Conservation (phyloP, 2,888 invertebrate genomes). For the Rhimphoctona megacephalus region DNA sequence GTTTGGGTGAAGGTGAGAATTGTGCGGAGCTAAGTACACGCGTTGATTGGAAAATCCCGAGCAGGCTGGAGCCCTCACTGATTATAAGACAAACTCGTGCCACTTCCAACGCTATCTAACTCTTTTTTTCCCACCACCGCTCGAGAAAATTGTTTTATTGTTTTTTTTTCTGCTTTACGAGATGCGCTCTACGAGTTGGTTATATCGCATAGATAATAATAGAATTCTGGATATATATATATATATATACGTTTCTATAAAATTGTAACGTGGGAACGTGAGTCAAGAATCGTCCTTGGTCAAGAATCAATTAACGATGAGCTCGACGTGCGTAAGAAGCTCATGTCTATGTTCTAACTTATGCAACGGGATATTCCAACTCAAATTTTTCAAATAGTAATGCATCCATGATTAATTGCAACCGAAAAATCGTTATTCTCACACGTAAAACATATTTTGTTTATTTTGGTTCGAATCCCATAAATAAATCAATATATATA, state of each 20-base stretch:
- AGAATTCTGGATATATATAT: not conserved
- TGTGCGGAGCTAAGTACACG: constrained; percentile 15
- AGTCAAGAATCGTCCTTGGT: constrained; percentile 61
- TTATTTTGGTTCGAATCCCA: not conserved
- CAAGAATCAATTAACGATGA: constrained; percentile 65
- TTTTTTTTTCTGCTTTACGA: constrained; percentile 25
- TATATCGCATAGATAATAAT: constrained; percentile 36
- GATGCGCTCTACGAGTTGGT: constrained; percentile 32
- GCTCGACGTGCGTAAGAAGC: constrained; percentile 22
- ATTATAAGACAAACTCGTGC: constrained; percentile 52
- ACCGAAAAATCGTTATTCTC: not conserved
- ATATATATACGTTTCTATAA: constrained; percentile 18
- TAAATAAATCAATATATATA: no score
- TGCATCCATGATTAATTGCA: not conserved
- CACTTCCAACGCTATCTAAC: constrained; percentile 26
- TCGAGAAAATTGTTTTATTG: constrained; percentile 63
- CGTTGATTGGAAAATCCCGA: constrained; percentile 62
- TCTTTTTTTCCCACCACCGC: constrained; percentile 25
- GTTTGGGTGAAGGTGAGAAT: constrained; percentile 47
- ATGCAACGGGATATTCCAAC: constrained; percentile 7
- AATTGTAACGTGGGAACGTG: constrained; percentile 68
- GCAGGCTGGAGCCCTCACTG: constrained; percentile 47
- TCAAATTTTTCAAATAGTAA: not conserved
- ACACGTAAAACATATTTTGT: not conserved
- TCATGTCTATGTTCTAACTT: not conserved